A percentile compares a stretch with the other conserved stretches of the same genome.
phyloP scores from a whole-genome alignment of 2,797 vertebrate species.

The Brachyalestes nurse region DNA sequence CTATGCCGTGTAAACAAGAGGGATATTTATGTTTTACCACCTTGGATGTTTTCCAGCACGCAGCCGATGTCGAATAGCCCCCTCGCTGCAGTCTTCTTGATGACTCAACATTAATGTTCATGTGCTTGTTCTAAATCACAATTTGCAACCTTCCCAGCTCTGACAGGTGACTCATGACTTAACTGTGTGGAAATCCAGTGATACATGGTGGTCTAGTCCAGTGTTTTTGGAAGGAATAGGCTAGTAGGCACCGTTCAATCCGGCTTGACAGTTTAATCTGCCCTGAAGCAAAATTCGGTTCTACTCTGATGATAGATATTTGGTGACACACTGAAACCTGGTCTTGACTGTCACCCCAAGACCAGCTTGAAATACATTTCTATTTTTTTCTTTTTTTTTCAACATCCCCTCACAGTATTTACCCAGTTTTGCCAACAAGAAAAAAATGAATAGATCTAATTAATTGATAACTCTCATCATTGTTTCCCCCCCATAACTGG shows the following conservation, averaged over 20 bases:
- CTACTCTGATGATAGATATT: slow-evolving; percentile 40
- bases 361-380: slow-evolving; percentile 32
- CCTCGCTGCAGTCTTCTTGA: slow-evolving; percentile 41
- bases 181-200: slow-evolving; percentile 61
- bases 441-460: slow-evolving; percentile 25
- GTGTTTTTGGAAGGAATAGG: slow-evolving; percentile 69
- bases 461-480: slow-evolving; percentile 26
- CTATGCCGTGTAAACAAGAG: slow-evolving; percentile 43
- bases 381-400: slow-evolving; percentile 31
- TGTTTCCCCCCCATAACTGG: slow-evolving; percentile 37
- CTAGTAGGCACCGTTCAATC: slow-evolving; percentile 56
- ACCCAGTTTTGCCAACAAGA: slow-evolving; percentile 17
- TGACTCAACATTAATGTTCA: slow-evolving; percentile 44
- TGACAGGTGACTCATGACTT: slow-evolving; percentile 49
- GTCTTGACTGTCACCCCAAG: slow-evolving; percentile 48
- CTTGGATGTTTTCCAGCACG: slow-evolving; percentile 36
- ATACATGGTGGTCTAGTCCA: slow-evolving; percentile 63
- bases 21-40: slow-evolving; percentile 32
- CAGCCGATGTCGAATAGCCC: slow-evolving; percentile 38
- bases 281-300: slow-evolving; percentile 26
- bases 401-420: slow-evolving; percentile 43
- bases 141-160: slow-evolving; percentile 43
- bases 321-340: slow-evolving; percentile 29
- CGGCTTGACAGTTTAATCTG: slow-evolving; percentile 31
- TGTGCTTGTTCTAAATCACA: slow-evolving; percentile 37